Evolutionary conservation across 2,797 vertebrate genomes (phyloP).

Genomic region (Fundulus diaphanus): DNA sequence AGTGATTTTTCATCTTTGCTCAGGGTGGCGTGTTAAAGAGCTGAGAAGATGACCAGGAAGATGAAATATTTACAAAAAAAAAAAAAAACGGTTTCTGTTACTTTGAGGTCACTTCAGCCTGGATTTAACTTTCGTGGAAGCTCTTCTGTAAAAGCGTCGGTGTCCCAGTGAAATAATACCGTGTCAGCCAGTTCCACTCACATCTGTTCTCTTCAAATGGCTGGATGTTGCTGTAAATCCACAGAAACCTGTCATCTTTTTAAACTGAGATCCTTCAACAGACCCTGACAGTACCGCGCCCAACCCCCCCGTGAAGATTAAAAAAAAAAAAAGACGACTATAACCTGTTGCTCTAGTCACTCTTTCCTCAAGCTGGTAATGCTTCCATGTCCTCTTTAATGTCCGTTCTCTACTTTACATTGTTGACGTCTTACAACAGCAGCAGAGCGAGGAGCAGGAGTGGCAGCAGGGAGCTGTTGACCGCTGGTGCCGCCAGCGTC

Average conservation of each 20-base stretch:
- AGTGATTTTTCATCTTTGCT: constrained; percentile 29
- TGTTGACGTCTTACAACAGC: constrained; percentile 64
- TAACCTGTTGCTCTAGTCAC: constrained; percentile 49
- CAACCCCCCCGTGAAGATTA: constrained; percentile 32
- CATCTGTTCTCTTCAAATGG: constrained; percentile 28
- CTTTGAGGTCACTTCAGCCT: constrained; percentile 23
- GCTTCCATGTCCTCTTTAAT: constrained; percentile 64
- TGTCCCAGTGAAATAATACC: constrained; percentile 11
- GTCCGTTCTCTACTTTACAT: constrained; percentile 33
- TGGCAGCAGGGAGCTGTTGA: constrained; percentile 54
- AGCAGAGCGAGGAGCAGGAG: constrained; percentile 74
- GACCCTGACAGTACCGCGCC: constrained; percentile 37
- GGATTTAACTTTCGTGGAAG: constrained; percentile 28
- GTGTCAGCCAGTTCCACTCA: constrained; percentile 14
- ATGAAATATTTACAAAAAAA: constrained; percentile 68
- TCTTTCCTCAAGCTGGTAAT: constrained; percentile 75
- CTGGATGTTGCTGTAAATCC: constrained; percentile 31
- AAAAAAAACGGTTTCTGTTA: constrained; percentile 35
- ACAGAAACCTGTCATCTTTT: constrained; percentile 35
- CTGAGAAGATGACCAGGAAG: constrained; percentile 30
- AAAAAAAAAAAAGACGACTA: constrained; percentile 15
- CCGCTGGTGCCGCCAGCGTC: constrained; percentile 23
- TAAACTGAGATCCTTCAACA: constrained; percentile 67
- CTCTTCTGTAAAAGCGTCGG: constrained; percentile 26
- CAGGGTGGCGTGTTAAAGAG: constrained; percentile 40